Evolutionary conservation across 1,140 invertebrate species (phyloP), one percentile per base, ranked within the genome.

Genomic region (Planococcus citri): DNA sequence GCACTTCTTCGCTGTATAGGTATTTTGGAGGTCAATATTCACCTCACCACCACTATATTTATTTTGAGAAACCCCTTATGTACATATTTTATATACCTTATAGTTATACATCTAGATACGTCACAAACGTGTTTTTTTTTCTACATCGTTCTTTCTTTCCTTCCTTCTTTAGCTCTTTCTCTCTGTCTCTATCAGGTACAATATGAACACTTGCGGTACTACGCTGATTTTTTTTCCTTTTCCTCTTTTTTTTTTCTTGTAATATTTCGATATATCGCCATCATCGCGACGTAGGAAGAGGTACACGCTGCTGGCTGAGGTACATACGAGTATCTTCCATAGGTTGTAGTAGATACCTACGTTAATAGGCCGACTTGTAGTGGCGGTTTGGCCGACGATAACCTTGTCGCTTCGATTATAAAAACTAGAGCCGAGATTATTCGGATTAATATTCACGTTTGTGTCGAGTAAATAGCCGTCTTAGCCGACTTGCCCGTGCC

Each of bases 371-470:
- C 29, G 29, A 33, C 29, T 12, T 33, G 29, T 33, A 33, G 29
- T 33, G 3, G 29, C 29, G 29, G 29, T 33, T 33, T 33, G 29
- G 29, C 3, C 29, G 29, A 3, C 29, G 41, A 17, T 51, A 51
- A 51, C 41, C 41, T 51, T 51, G 41, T 51, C 41, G 41, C 41
- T 51, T 51, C 12, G 12, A 51, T 51, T 51, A 51, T 51, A 51
- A 51, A 51, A 51, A 20, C n/a, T 17, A 51, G n/a, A 20, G 12
- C 12, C 10, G 41, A 14, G 12, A 20, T 51, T 51, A 17, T 6
- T 51, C 41, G n/a, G 41, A 51, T 51, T 51, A 51, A 51, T 51
- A 51, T 51, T 51, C 41, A 51, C 41, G 41, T 51, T 51, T 14
- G 10, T 14, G n/a, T 51, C 10, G n/a, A 51, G 41, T 9, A 51